Percentiles rank a stretch among this genome's conserved stretches.
Conservation (phyloP, 64 coral and sea anemone genomes). For the Pachyseris speciosa region DNA sequence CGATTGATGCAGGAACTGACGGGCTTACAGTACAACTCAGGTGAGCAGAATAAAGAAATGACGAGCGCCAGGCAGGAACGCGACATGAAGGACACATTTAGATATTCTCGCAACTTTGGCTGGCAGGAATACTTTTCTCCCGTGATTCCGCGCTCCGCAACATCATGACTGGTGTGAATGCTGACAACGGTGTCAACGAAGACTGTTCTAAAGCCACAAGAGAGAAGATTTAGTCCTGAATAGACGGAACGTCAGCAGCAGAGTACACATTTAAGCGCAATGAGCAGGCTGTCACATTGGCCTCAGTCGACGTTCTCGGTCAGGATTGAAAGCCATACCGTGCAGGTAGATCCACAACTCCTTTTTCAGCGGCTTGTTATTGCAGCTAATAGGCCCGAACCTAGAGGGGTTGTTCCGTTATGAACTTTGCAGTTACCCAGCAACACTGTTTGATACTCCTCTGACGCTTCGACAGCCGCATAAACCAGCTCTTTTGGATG, state of each 20-base stretch:
- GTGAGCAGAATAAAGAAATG: no score
- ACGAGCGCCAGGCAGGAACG: no score
- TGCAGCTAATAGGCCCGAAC: not conserved
- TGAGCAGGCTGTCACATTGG: not conserved
- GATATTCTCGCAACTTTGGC: no score
- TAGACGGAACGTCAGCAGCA: not conserved
- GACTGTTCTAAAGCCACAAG: not conserved
- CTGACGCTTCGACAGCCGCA: constrained; percentile 1
- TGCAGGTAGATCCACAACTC: constrained; percentile 35
- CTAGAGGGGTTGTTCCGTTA: not conserved
- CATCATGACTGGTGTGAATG: not conserved
- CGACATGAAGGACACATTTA: no score
- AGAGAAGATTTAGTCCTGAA: not conserved
- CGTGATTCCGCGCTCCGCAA: no score
- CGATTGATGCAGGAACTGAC: no score
- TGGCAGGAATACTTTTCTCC: no score
- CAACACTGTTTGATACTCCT: not conserved
- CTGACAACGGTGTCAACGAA: no score
- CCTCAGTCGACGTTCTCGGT: not conserved
- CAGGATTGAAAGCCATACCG: constrained; percentile 16
- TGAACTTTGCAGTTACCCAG: constrained; percentile 21
- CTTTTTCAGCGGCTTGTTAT: constrained; percentile 29
- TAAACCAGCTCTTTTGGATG: constrained; percentile 27
- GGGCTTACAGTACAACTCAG: no score
- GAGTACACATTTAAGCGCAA: not conserved